A percentile compares a stretch with the other conserved stretches of the same genome.
Evolutionary conservation across 2,888 invertebrate genomes (phyloP).

Genomic region (Phaonia tiefii): DNA sequence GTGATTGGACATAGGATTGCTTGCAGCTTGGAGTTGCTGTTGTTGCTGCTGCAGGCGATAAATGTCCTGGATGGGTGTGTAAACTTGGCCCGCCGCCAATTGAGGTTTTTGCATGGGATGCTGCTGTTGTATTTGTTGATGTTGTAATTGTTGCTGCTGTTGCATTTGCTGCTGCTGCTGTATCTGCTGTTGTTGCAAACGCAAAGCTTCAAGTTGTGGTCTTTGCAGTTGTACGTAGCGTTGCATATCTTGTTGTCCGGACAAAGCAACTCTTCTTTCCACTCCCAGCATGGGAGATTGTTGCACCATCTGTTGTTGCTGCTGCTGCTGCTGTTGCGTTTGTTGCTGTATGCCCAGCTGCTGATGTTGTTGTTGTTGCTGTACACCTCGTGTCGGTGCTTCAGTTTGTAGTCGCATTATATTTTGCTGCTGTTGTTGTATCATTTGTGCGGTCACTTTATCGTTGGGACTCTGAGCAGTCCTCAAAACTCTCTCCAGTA

Average conservation of each 20-base stretch:
- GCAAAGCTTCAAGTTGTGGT: conserved; percentile 73
- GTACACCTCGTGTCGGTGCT: conserved; percentile 76
- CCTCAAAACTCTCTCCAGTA: conserved; percentile 91
- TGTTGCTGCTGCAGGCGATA: conserved; percentile 77
- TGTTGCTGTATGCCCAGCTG: conserved; percentile 52
- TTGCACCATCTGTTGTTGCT: conserved; percentile 59
- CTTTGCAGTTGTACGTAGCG: conserved; percentile 78
- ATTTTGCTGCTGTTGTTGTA: conserved; percentile 81
- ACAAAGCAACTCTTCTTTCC: conserved; percentile 67
- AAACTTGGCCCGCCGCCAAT: conserved; percentile 74
- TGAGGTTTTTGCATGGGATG: conserved; percentile 70
- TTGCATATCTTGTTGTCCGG: conserved; percentile 75
- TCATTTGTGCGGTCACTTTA: conserved; percentile 82
- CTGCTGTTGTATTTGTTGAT: conserved; percentile 69
- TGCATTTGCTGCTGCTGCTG: conserved; percentile 64
- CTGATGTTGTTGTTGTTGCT: conserved; percentile 68
- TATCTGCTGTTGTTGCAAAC: conserved; percentile 69
- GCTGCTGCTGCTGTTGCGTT: conserved; percentile 48
- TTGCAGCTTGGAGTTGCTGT: conserved; percentile 69
- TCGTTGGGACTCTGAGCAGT: conserved; percentile 86
- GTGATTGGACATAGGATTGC: conserved; percentile 63
- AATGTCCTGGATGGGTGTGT: conserved; percentile 76
- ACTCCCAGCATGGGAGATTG: conserved; percentile 74
- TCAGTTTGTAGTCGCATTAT: conserved; percentile 81
- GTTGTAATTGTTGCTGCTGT: conserved; percentile 69